phyloP scores from a whole-genome alignment of 2,888 invertebrate genomes.

The Callyntrura guangdongensis region DNA sequence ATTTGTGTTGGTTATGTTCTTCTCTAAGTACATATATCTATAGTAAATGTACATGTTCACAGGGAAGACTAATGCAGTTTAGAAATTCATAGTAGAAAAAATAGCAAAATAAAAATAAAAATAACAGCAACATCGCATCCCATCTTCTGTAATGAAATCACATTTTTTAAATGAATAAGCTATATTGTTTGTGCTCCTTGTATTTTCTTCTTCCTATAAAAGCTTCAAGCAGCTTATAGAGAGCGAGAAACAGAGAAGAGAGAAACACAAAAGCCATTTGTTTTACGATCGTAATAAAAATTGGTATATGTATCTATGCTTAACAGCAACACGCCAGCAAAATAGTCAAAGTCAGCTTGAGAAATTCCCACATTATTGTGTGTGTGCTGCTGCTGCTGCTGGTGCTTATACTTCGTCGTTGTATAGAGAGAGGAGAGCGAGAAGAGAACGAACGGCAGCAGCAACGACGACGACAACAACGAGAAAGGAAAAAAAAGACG shows the following conservation, averaged over 20 bases:
- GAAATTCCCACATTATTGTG: slow-evolving; percentile 80
- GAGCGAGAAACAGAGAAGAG: neutral
- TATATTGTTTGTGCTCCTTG: slow-evolving; percentile 1
- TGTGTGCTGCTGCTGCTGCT: too few species aligned
- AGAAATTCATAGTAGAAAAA: neutral
- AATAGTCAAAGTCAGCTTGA: slow-evolving; percentile 71
- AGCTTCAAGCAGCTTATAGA: neutral
- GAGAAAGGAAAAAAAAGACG: slow-evolving; percentile 50
- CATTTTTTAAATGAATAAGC: slow-evolving; percentile 50
- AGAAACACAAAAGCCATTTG: slow-evolving; percentile 76
- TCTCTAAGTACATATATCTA: too few species aligned
- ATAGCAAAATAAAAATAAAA: slow-evolving; percentile 20
- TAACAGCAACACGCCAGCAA: neutral
- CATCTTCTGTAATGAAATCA: slow-evolving; percentile 53
- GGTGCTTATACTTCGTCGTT: too few species aligned
- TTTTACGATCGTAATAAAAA: slow-evolving; percentile 80
- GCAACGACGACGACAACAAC: neutral
- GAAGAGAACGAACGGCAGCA: neutral
- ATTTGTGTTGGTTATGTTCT: neutral
- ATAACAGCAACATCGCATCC: slow-evolving; percentile 47
- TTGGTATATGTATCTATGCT: slow-evolving; percentile 57
- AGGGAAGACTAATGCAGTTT: neutral
- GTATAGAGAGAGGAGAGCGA: neutral
- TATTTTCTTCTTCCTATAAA: neutral
- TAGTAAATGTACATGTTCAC: too few species aligned